Percentiles rank a stretch among this genome's conserved stretches.
These are phyloP conservation scores for Perizoma affinitatum DNA, from an alignment of 2,888 invertebrate genomes.

Conservation along the genomic window DNA sequence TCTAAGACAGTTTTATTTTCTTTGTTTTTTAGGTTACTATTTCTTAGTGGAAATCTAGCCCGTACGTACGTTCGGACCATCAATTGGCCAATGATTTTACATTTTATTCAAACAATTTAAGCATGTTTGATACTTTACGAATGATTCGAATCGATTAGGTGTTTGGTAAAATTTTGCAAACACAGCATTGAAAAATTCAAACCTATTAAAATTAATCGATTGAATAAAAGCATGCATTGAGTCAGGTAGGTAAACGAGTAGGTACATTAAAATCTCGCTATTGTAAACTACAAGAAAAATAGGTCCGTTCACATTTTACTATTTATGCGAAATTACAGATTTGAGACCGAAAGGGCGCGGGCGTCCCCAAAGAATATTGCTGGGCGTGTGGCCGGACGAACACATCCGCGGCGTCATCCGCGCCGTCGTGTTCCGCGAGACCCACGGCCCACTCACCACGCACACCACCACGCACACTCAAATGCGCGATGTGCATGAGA, in stretches of 20 bases:
- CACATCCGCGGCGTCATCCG: slow-evolving; percentile 96
- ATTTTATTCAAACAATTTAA: no score
- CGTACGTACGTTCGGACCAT: no score
- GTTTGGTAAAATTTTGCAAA: no score
- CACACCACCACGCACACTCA: slow-evolving; percentile 88
- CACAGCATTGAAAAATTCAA: no score
- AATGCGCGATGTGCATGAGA: slow-evolving; percentile 89
- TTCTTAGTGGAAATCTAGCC: no score
- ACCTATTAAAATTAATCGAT: no score
- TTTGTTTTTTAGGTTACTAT: no score
- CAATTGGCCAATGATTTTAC: no score
- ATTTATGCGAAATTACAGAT: slow-evolving; percentile 85
- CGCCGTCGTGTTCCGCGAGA: slow-evolving; percentile 95
- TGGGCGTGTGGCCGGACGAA: slow-evolving; percentile 97
- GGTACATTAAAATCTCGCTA: neutral
- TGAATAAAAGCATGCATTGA: slow-evolving; percentile 14
- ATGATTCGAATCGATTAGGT: no score
- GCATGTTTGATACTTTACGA: no score
- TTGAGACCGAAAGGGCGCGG: slow-evolving; percentile 96
- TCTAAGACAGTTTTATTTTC: no score
- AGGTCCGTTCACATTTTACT: slow-evolving; percentile 72
- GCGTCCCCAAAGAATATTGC: slow-evolving; percentile 93
- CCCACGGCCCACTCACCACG: slow-evolving; percentile 87
- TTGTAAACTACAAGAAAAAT: slow-evolving; percentile 3
- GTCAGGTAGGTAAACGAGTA: neutral